These are phyloP conservation scores for Temnothorax curvispinosus DNA, from an alignment of 1,140 invertebrate genomes.

Conservation along the genomic window DNA sequence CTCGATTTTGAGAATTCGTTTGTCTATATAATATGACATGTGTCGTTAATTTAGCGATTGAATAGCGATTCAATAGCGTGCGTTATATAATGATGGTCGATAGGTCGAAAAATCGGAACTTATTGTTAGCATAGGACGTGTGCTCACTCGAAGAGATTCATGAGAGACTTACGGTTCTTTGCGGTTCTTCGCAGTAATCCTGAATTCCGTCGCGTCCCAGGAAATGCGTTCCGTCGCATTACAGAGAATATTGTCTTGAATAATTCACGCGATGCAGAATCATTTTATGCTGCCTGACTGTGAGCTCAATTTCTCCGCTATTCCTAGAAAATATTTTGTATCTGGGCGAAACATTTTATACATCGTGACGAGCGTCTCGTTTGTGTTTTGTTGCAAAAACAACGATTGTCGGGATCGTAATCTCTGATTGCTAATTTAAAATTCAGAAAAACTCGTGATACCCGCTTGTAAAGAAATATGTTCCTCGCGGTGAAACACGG, in stretches of 20 bases:
- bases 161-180: conserved; percentile 27
- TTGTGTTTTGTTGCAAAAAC: background rate
- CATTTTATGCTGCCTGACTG: conserved; percentile 39
- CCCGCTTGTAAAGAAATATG: conserved; percentile 25
- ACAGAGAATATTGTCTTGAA: conserved; percentile 64
- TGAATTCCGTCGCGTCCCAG: conserved; percentile 32
- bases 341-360: conserved; percentile 26
- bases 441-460: conserved; percentile 14
- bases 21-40: too few relatives aligned
- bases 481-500: conserved; percentile 1
- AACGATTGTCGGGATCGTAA: background rate
- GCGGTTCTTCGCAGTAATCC: conserved; percentile 49
- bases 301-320: conserved; percentile 39
- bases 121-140: conserved; percentile 42
- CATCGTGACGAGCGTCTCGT: background rate
- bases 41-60: background rate
- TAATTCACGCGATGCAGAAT: conserved; percentile 62
- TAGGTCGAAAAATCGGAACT: conserved; percentile 50
- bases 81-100: background rate
- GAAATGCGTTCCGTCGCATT: conserved; percentile 58
- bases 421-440: conserved; percentile 17
- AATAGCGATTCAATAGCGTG: background rate
- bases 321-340: conserved; percentile 50
- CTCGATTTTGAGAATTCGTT: background rate
- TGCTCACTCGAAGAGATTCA: conserved; percentile 36